Conservation (phyloP, 1,140 invertebrate genomes). For the Bombyx mandarina region DNA sequence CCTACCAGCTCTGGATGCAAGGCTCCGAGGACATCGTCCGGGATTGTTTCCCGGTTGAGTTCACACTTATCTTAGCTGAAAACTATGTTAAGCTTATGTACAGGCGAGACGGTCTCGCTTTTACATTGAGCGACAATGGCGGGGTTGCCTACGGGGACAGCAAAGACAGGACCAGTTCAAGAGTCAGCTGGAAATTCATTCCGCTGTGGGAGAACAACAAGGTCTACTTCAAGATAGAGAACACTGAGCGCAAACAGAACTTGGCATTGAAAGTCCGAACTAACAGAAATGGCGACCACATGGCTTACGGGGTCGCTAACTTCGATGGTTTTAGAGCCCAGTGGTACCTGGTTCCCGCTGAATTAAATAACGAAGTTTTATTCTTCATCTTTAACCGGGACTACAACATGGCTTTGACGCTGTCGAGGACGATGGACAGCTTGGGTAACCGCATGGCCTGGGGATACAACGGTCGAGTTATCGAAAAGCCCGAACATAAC, state of each 20-base stretch:
- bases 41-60: constrained; percentile 2
- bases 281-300: neutral
- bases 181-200: neutral
- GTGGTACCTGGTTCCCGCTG: neutral
- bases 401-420: neutral
- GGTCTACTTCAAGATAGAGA: neutral
- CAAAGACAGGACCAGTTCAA: neutral
- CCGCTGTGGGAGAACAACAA: constrained; percentile 1
- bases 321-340: neutral
- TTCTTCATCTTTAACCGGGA: constrained; percentile 1
- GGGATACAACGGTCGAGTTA: neutral
- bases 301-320: neutral
- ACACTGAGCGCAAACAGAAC: neutral
- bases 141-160: neutral
- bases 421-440: neutral
- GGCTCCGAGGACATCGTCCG: neutral
- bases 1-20: neutral
- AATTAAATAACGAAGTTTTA: neutral
- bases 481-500: constrained; percentile 1
- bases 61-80: constrained; percentile 1
- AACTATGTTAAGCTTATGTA: constrained; percentile 1
- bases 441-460: neutral
- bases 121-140: neutral
- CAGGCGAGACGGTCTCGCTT: constrained; percentile 1
- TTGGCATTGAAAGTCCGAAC: neutral